Base-by-base conservation (phyloP, 2,113 vertebrate species). In the Emydura subglobosa region DNA sequence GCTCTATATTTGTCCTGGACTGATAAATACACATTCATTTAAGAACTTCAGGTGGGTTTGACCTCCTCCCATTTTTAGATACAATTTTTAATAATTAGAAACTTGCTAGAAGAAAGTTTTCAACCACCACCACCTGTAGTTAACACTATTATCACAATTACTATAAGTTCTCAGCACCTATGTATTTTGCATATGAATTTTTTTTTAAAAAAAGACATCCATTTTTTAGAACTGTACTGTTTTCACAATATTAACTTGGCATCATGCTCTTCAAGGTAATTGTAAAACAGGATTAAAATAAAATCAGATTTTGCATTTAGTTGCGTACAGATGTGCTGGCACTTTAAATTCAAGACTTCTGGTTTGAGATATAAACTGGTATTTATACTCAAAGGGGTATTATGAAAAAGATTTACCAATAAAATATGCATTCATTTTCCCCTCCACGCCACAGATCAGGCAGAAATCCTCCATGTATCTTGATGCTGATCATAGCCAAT, bases 41-140 rank as follows among this genome's bases (percentile, higher is more conserved):
- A 88, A 61, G 68, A 87, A 89, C 74, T 87, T 21, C 7, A 79
- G 83, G 2, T 13, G 53, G 78, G 31, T 42, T 85, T 94, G 74
- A 42, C 12, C 4, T 0, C 21, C 11, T n/a, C 81, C 57, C 72
- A 81, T 83, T 82, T 88, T 31, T 44, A 83, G 74, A 79, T 85
- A 31, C 16, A 79, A 79, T 72, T 68, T 65, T 50, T 90, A 87
- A 84, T 82, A 29, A 13, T 24, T 29, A 57, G 11, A 68, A 84
- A 34, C 44, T 91, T 86, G 57, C 87, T 96, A 90, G 61, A 86
- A 94, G 79, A 83, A 72, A 92, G 50, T 24, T n/a, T 49, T 34
- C 44, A 44, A 17, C 44, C 24, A 39, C 2, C 1, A 34, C 13
- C 59, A 14, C 4, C 22, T 29, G 42, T 16, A 19, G 81, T 53